Conservation (phyloP, 2,888 invertebrate genomes). For the Hirtodrosophila duncani region DNA sequence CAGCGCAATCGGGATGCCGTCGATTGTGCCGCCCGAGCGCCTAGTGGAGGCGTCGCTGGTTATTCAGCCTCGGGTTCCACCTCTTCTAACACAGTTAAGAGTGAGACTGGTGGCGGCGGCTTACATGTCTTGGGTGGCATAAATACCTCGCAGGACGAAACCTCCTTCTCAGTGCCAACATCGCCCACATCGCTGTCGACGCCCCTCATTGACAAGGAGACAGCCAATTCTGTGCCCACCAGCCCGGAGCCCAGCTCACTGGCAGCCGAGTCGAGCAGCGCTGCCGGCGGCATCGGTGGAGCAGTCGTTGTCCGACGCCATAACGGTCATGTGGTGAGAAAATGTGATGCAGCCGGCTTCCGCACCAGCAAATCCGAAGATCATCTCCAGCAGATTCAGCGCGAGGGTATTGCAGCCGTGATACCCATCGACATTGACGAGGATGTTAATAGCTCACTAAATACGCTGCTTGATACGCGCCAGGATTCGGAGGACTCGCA, state of each 20-base stretch:
- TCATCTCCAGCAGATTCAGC: conserved; percentile 85
- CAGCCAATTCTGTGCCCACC: conserved; percentile 83
- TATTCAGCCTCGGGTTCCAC: conserved; percentile 64
- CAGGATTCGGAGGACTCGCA: conserved; percentile 80
- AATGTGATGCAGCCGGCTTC: conserved; percentile 84
- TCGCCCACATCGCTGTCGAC: conserved; percentile 79
- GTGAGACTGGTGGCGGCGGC: conserved; percentile 56
- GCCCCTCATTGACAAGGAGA: conserved; percentile 78
- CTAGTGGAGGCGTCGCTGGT: no score
- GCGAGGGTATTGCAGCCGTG: conserved; percentile 86
- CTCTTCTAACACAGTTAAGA: conserved; percentile 78
- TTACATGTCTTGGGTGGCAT: conserved; percentile 36
- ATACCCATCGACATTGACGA: conserved; percentile 93
- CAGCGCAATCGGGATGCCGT: conserved; percentile 62
- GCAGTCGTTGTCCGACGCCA: conserved; percentile 77
- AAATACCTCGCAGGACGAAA: conserved; percentile 76
- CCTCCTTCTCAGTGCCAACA: conserved; percentile 79
- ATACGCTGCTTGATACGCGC: conserved; percentile 91
- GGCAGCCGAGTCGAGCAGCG: conserved; percentile 77
- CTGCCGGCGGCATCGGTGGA: conserved; percentile 79
- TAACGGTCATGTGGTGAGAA: conserved; percentile 78
- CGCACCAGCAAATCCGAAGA: conserved; percentile 95
- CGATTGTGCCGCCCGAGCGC: conserved; percentile 52
- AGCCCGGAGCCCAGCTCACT: conserved; percentile 81
- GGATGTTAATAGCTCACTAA: conserved; percentile 94